Percentiles rank a stretch among this genome's conserved stretches.
Conservation (phyloP, 2,113 vertebrate species). For the Pterocles burchelli region DNA sequence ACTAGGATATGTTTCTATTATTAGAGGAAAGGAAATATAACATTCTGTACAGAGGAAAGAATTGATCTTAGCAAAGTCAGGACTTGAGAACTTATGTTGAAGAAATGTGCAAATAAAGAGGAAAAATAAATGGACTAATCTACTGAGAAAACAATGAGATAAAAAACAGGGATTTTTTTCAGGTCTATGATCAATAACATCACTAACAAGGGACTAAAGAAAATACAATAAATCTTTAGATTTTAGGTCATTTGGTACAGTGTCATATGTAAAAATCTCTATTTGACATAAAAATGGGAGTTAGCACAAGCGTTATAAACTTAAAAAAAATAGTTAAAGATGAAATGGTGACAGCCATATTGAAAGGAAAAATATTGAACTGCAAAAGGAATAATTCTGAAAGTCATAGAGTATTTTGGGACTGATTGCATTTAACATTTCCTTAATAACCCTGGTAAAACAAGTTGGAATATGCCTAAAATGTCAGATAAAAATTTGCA, state of each 20-base stretch:
- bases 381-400: not conserved
- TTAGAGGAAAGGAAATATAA: not conserved
- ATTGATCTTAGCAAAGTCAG: not conserved
- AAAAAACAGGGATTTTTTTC: not conserved
- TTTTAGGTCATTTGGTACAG: not conserved
- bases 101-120: not conserved
- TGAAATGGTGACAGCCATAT: not conserved
- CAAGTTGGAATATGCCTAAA: not conserved
- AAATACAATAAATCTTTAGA: not conserved
- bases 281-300: not conserved
- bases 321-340: not conserved
- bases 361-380: not conserved
- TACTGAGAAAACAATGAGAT: not conserved
- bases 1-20: not conserved
- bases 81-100: not conserved
- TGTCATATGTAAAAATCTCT: not conserved
- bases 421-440: not conserved
- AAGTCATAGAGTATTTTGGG: not conserved
- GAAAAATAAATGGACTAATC: not conserved
- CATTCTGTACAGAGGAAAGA: not conserved
- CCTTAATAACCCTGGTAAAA: not conserved
- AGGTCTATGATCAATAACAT: not conserved
- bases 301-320: not conserved
- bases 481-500: not conserved
- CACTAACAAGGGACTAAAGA: accelerated